Evolutionary conservation across 2,113 vertebrate species (phyloP), one percentile per base, ranked within the genome.

Genomic region (Camarhynchus parvulus): DNA sequence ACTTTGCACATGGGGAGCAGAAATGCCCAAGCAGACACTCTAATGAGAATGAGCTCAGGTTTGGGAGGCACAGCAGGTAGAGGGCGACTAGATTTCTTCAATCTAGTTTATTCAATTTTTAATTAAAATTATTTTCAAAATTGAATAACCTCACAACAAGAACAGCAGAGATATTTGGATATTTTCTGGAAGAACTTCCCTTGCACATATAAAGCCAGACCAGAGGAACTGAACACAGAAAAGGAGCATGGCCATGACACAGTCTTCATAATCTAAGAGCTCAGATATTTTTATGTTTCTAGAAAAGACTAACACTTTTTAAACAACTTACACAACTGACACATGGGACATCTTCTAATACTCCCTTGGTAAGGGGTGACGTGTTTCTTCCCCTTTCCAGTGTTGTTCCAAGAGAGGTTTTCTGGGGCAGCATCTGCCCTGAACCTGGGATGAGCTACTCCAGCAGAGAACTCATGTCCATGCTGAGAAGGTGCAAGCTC

Each of bases 1-100:
- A 39, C 88, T 92, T 95, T 89, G 82, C 79, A 77, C 70, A 76
- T 3, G 35, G 42, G 78, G 87, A 95, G 75, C 55, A 93, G 83
- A 88, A 95, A 55, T 25, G 75, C 23, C 85, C 69, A 72, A 28
- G 11, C 47, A 94, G 56, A 49, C 55, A 52, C 68, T 52, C 22
- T 35, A 28, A 72, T 12, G 31, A 83, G 85, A 78, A 82, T 13
- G 56, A 64, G 24, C 76, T 27, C 73, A 55, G 44, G 33, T 77
- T 67, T 74, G 78, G 73, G 63, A 80, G 63, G 41, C 70, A 62
- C 17, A 61, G 74, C 31, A 61, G 69, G 41, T 13, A 61, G 13
- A 30, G 68, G 16, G 68, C n/a, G 15, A 49, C 24, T 27, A 20
- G 55, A 42, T 59, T 67, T 55, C 50, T 83, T 64, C 70, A 16